A percentile compares a stretch with the other conserved stretches of the same genome.
Conservation (phyloP, 1,140 invertebrate genomes). For the Homalodisca vitripennis region DNA sequence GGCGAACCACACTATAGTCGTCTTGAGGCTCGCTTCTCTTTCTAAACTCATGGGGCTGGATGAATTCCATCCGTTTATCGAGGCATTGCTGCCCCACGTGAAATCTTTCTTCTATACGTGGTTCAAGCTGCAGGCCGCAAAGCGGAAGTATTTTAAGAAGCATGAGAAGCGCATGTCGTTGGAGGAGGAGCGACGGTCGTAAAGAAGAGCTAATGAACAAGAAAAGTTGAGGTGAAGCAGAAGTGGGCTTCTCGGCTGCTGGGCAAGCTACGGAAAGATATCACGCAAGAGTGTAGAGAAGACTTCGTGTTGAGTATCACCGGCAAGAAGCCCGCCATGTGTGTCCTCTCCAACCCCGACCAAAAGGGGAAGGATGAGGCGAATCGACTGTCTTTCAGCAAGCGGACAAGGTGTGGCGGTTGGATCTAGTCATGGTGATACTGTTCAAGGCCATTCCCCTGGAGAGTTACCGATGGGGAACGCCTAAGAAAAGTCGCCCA, state of each 20-base stretch:
- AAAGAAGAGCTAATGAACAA: slow-evolving; percentile 98
- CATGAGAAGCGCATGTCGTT: slow-evolving; percentile 99
- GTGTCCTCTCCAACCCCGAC: slow-evolving; percentile 98
- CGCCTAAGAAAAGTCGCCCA: slow-evolving; percentile 94
- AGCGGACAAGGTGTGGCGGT: slow-evolving; percentile 98
- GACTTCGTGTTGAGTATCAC: slow-evolving; percentile 98
- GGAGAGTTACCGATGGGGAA: slow-evolving; percentile 98
- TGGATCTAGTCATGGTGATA: slow-evolving; percentile 99
- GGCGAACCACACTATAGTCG: too few species aligned
- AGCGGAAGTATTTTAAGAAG: slow-evolving; percentile 99
- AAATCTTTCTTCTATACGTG: slow-evolving; percentile 99
- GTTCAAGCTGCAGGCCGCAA: slow-evolving; percentile 99
- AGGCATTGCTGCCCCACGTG: slow-evolving; percentile 98
- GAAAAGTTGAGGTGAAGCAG: slow-evolving; percentile 96
- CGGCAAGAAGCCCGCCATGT: slow-evolving; percentile 95
- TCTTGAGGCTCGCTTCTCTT: too few species aligned
- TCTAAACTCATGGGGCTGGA: too few species aligned
- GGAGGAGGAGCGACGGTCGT: slow-evolving; percentile 96
- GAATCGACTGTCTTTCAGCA: slow-evolving; percentile 98
- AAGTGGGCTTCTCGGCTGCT: slow-evolving; percentile 98
- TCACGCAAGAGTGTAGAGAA: slow-evolving; percentile 96
- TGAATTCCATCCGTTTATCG: slow-evolving; percentile 99
- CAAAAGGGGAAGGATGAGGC: slow-evolving; percentile 99
- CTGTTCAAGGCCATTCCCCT: slow-evolving; percentile 98
- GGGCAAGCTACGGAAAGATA: slow-evolving; percentile 98